These are phyloP conservation scores for Nipponia nippon DNA, from an alignment of 2,113 vertebrate species.

Conservation along the genomic window DNA sequence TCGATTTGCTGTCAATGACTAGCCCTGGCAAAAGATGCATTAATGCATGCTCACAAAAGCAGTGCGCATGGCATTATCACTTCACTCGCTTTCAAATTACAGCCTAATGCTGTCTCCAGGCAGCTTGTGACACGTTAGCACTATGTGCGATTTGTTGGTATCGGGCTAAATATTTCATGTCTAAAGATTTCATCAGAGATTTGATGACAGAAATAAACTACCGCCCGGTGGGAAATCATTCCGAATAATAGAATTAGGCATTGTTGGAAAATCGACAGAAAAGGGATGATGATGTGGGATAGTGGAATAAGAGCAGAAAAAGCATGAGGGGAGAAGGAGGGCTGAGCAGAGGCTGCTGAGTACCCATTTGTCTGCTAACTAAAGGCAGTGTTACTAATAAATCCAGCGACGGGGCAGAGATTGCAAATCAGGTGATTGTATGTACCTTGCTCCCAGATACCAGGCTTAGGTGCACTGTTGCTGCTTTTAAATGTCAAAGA, in stretches of 20 bases:
- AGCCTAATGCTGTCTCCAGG: conserved; percentile 80
- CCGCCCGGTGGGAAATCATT: conserved; percentile 86
- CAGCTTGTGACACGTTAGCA: conserved; percentile 88
- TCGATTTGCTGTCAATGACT: conserved; percentile 87
- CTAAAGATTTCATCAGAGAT: conserved; percentile 89
- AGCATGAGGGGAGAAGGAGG: background rate
- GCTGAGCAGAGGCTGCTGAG: background rate
- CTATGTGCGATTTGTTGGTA: conserved; percentile 81
- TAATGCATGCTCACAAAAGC: conserved; percentile 94
- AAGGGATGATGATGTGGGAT: background rate
- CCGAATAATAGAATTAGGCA: conserved; percentile 82
- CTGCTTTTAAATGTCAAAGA: background rate
- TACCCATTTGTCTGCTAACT: background rate
- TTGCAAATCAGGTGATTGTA: background rate
- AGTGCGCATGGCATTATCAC: conserved; percentile 82
- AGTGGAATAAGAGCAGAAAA: background rate
- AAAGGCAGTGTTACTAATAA: background rate
- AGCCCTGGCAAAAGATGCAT: conserved; percentile 80
- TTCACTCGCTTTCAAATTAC: conserved; percentile 92
- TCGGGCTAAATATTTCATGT: conserved; percentile 81
- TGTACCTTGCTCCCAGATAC: background rate
- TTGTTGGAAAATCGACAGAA: conserved; percentile 73
- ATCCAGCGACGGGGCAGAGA: background rate
- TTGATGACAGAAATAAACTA: conserved; percentile 89
- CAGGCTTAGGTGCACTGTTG: background rate